Conservation (phyloP, 2,888 invertebrate genomes). For the Eupithecia exiguata region DNA sequence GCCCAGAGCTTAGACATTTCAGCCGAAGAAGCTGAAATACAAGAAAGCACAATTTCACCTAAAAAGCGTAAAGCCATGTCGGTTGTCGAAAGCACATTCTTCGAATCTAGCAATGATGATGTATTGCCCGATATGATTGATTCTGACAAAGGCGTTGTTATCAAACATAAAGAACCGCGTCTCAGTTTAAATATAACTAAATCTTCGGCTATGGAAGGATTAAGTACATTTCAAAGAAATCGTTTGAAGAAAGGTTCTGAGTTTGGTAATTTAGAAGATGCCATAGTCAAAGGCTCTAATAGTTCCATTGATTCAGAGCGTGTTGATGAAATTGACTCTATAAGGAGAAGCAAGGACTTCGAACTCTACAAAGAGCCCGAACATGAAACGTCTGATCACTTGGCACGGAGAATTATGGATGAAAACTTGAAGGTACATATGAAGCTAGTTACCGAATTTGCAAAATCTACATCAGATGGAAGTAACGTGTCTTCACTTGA, state of each 20-base stretch:
- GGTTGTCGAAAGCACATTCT: conserved; percentile 77
- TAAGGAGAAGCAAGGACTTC: conserved; percentile 58
- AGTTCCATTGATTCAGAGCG: conserved; percentile 78
- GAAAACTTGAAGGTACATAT: conserved; percentile 79
- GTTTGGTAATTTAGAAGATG: conserved; percentile 90
- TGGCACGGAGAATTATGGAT: conserved; percentile 77
- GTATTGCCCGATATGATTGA: conserved; percentile 75
- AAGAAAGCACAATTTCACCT: conserved; percentile 75
- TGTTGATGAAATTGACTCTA: conserved; percentile 58
- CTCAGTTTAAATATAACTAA: conserved; percentile 81
- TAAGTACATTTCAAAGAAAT: conserved; percentile 87
- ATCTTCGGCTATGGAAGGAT: conserved; percentile 85
- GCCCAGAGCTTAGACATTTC: conserved; percentile 92
- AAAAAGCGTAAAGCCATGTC: conserved; percentile 88
- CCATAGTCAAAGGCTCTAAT: conserved; percentile 84
- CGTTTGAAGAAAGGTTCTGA: conserved; percentile 89
- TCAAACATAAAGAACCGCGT: conserved; percentile 83
- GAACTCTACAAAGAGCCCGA: conserved; percentile 61
- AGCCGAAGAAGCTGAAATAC: conserved; percentile 76
- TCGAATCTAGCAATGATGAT: conserved; percentile 73
- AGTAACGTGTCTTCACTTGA: conserved; percentile 76
- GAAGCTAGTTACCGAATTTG: conserved; percentile 78
- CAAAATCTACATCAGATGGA: conserved; percentile 78
- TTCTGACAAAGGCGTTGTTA: conserved; percentile 64
- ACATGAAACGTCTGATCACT: conserved; percentile 77